Evolutionary conservation across 2,113 vertebrate species (phyloP).

Genomic region (Odocoileus hemionus): DNA sequence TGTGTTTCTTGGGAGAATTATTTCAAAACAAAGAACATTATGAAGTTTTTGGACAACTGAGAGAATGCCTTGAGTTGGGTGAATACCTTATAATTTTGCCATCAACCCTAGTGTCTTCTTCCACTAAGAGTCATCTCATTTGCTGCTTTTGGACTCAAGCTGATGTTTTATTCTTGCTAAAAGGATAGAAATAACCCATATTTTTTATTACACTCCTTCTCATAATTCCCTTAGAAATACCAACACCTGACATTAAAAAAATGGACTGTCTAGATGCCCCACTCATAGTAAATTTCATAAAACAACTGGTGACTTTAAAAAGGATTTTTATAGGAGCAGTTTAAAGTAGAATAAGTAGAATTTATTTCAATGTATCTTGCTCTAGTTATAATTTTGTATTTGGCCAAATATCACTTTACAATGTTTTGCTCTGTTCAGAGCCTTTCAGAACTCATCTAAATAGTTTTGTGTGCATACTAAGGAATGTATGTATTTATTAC

Average conservation of each 20-base stretch:
- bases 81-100: background rate
- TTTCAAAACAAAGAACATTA: conserved; percentile 9
- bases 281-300: background rate
- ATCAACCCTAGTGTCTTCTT: background rate
- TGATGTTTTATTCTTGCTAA: background rate
- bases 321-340: background rate
- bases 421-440: background rate
- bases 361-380: background rate
- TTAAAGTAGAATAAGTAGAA: conserved; percentile 1
- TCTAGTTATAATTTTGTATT: conserved; percentile 8
- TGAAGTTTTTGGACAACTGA: background rate
- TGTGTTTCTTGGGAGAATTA: background rate
- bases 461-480: background rate
- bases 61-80: background rate
- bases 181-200: background rate
- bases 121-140: background rate
- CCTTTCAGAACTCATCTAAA: conserved; percentile 6
- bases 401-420: background rate
- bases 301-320: background rate
- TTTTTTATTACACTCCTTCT: conserved; percentile 5
- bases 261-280: background rate
- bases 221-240: background rate
- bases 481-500: background rate
- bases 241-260: background rate
- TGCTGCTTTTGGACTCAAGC: background rate